Base-by-base conservation (phyloP, 2,888 invertebrate genomes). In the Ceriagrion tenellum region DNA sequence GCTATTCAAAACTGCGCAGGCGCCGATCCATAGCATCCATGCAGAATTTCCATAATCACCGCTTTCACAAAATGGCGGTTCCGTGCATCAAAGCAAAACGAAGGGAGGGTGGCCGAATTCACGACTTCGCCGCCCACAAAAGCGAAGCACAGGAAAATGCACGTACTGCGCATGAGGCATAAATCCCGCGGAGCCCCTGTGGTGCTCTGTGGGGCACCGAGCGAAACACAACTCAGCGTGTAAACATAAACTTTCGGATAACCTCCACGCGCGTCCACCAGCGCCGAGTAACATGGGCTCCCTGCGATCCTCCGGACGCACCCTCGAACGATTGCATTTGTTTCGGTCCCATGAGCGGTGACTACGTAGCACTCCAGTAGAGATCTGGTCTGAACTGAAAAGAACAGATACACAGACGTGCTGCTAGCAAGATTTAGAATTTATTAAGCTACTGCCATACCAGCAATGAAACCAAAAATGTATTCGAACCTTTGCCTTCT, bases 41-140 rank as follows among this genome's bases (percentile, higher is more conserved):
- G 26, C 69, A 59, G n/a, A 69, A 69, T 69, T 69, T 69, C 69
- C 69, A 69, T 69, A 69, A 69, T 69, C 69, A 69, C 26, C 69
- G 23, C 69, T 69, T 69, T 47, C 47, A 18, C 35, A 81, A 81
- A 81, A 81, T 81, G 81, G 30, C 81, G 81, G 16, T 35, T 30
- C 81, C 81, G 81, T 35, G 16, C 30, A 35, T 81, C 81, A 81
- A 81, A 81, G 81, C 35, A 59, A 59, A 59, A 59, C 10, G 59
- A 16, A 12, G 81, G 81, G 20, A 35, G 35, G 35, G 69, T 69
- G 13, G 0, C 69, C n/a, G 35, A 35, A 81, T 81, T 35, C 18
- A 81, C 35, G 81, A 35, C 35, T 69, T 26, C 35, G 81, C 81
- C n/a, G 26, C 26, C 69, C 26, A 10, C 2, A 47, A 47, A 8